Evolutionary conservation across 2,888 invertebrate species (phyloP).

Genomic region (Camponotus fellah): DNA sequence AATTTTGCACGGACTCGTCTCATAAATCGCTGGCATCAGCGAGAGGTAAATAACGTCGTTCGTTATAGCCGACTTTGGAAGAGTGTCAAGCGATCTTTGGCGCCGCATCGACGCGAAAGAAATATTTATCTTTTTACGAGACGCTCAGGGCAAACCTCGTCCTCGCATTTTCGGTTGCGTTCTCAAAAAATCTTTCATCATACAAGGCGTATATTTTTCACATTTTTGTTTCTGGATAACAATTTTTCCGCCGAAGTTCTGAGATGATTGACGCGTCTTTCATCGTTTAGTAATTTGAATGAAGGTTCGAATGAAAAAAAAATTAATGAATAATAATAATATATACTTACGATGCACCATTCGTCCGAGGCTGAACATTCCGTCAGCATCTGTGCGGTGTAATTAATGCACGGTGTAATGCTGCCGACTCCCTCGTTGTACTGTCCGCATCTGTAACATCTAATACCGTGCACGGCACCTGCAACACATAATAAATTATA

Average conservation of each 20-base stretch:
- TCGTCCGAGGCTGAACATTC: conserved; percentile 89
- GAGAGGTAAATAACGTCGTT: conserved; percentile 70
- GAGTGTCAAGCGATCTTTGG: conserved; percentile 78
- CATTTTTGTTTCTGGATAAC: neutral
- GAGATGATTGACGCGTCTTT: neutral
- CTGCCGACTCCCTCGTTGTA: conserved; percentile 95
- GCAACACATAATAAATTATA: conserved; percentile 61
- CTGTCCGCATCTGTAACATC: conserved; percentile 93
- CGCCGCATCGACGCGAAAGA: conserved; percentile 67
- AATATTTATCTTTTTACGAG: conserved; percentile 48
- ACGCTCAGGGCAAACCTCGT: neutral
- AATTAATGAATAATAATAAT: neutral
- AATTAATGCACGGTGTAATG: conserved; percentile 94
- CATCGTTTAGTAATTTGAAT: neutral
- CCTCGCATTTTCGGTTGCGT: neutral
- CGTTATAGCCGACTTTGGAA: conserved; percentile 77
- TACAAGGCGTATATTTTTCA: neutral
- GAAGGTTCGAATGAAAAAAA: neutral
- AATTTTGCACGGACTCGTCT: conserved; percentile 62
- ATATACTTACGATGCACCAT: conserved; percentile 93
- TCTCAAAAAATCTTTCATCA: neutral
- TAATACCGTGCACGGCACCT: conserved; percentile 86
- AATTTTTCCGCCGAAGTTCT: neutral
- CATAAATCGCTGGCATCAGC: conserved; percentile 59
- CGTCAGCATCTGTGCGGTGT: conserved; percentile 89